phyloP scores from a whole-genome alignment of 2,113 vertebrate species.

The Myanophis thanlyinensis region DNA sequence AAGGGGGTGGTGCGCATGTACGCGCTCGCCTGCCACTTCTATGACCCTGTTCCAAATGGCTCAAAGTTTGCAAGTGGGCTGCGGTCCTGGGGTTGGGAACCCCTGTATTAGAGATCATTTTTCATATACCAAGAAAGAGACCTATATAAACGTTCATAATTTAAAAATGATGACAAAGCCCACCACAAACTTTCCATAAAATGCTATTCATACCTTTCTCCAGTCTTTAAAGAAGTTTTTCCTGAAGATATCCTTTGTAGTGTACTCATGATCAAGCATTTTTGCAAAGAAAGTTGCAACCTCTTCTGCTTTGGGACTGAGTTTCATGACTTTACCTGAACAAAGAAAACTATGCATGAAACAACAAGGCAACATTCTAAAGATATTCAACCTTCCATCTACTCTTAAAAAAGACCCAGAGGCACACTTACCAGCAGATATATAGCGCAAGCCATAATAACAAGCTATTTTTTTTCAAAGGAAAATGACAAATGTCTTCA shows the following conservation, averaged over 20 bases:
- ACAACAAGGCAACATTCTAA: slow-evolving; percentile 25
- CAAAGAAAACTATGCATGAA: slow-evolving; percentile 30
- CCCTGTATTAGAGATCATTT: neutral
- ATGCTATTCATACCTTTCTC: slow-evolving; percentile 82
- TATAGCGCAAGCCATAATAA: neutral
- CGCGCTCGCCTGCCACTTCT: neutral
- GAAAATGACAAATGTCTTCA: neutral
- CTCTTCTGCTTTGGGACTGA: slow-evolving; percentile 89
- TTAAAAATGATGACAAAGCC: neutral
- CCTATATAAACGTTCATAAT: neutral
- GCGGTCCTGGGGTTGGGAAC: neutral
- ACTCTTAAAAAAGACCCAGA: neutral
- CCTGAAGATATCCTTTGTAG: slow-evolving; percentile 95
- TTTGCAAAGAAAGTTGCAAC: slow-evolving; percentile 96
- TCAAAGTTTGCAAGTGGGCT: neutral
- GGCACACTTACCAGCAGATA: neutral
- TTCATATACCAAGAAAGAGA: neutral
- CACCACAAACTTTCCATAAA: neutral
- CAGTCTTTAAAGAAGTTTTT: slow-evolving; percentile 99
- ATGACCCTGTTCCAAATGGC: neutral
- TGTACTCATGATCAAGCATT: slow-evolving; percentile 99
- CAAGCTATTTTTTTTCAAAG: neutral
- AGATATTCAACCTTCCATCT: neutral
- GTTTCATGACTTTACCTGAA: slow-evolving; percentile 89
- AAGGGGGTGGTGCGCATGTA: neutral